These are phyloP conservation scores for Acanthococcus lagerstroemiae DNA, from an alignment of 2,888 invertebrate species.

Conservation along the genomic window DNA sequence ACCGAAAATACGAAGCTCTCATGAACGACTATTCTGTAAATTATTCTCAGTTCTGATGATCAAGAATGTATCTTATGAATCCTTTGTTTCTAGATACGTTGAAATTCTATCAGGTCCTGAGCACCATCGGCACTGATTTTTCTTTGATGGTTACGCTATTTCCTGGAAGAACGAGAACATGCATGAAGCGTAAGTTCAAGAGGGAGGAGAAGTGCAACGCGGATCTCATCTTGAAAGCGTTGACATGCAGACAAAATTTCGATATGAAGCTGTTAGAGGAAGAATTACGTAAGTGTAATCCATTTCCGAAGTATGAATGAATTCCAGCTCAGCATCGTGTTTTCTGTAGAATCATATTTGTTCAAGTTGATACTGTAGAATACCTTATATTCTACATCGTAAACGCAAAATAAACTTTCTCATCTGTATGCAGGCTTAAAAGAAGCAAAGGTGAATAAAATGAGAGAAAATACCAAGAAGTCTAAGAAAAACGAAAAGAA, in stretches of 20 bases:
- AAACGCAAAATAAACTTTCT: no score
- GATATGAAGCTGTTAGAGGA: conserved; percentile 12
- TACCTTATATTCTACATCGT: not conserved
- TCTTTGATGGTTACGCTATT: conserved; percentile 76
- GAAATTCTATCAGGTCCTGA: conserved; percentile 83
- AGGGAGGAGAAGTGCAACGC: conserved; percentile 73
- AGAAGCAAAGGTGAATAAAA: conserved; percentile 9
- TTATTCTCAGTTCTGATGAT: no score
- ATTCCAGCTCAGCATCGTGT: not conserved
- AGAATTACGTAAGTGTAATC: conserved; percentile 12
- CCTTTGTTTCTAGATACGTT: conserved; percentile 57
- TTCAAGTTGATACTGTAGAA: not conserved
- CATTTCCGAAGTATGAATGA: not conserved
- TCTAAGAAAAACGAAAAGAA: not conserved
- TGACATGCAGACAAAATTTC: conserved; percentile 42
- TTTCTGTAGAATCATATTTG: not conserved
- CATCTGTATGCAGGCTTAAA: conserved; percentile 8
- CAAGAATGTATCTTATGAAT: no score
- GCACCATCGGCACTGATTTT: conserved; percentile 86
- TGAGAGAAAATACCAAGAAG: conserved; percentile 12
- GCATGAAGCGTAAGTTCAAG: conserved; percentile 86
- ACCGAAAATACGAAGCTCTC: no score
- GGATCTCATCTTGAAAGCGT: conserved; percentile 62
- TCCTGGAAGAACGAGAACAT: conserved; percentile 63
- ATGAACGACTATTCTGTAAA: no score